Evolutionary conservation across 2,797 vertebrate species (phyloP).

Genomic region (Helicolenus hilgendorfi): DNA sequence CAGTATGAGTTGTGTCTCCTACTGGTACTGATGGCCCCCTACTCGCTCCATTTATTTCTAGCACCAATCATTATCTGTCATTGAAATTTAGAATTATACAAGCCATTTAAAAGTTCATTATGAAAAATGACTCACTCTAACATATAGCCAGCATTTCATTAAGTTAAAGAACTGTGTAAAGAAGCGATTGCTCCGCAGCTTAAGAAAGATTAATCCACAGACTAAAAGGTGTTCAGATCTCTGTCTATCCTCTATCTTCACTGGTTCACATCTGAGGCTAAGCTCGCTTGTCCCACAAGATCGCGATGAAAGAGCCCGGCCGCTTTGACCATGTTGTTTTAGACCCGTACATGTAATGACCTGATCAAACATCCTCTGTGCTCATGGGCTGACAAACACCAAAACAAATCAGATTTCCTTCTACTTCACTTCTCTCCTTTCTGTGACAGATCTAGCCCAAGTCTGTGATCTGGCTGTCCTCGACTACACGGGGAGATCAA

Average conservation of each 20-base stretch:
- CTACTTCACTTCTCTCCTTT: conserved; percentile 69
- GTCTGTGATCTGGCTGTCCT: conserved; percentile 80
- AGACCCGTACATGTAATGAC: conserved; percentile 56
- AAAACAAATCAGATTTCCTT: conserved; percentile 79
- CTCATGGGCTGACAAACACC: conserved; percentile 76
- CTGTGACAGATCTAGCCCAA: conserved; percentile 76
- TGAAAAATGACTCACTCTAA: conserved; percentile 42
- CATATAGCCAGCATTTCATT: conserved; percentile 50
- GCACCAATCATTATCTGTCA: conserved; percentile 51
- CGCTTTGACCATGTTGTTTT: conserved; percentile 63
- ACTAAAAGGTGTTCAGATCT: conserved; percentile 70
- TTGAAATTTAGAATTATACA: conserved; percentile 52
- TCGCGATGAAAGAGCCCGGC: conserved; percentile 60
- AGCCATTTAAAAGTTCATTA: conserved; percentile 62
- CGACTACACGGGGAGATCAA: conserved; percentile 78
- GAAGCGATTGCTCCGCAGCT: conserved; percentile 48
- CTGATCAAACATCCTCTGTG: conserved; percentile 71
- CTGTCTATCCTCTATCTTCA: conserved; percentile 36
- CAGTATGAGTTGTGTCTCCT: conserved; percentile 35
- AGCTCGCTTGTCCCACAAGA: conserved; percentile 53
- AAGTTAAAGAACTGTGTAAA: conserved; percentile 50
- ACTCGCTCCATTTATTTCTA: conserved; percentile 56
- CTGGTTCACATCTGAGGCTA: conserved; percentile 58
- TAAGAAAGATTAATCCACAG: conserved; percentile 64
- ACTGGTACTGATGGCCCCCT: conserved; percentile 34